phyloP scores from a whole-genome alignment of 2,797 vertebrate genomes.

The Lateolabrax maculatus region DNA sequence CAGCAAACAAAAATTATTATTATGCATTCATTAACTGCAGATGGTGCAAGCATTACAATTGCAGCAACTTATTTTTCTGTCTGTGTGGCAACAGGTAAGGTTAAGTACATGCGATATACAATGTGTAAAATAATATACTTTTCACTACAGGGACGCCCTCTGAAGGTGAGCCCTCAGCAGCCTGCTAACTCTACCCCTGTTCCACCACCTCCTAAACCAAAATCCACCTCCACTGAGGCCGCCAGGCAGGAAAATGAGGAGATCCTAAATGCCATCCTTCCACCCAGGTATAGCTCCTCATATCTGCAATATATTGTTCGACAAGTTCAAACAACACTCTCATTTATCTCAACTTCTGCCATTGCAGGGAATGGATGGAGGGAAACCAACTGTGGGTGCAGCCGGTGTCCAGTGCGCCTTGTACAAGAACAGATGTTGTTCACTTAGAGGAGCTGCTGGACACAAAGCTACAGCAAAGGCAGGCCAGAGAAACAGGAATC shows the following conservation, averaged over 20 bases:
- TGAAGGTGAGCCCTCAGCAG: constrained; percentile 82
- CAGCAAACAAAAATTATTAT: too few species aligned
- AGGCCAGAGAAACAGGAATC: constrained; percentile 93
- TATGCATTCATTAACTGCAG: too few species aligned
- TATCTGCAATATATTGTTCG: background rate
- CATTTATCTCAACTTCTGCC: background rate
- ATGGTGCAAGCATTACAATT: too few species aligned
- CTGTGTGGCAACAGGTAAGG: background rate
- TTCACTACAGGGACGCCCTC: constrained; percentile 79
- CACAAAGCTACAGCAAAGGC: constrained; percentile 88
- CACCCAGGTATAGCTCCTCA: constrained; percentile 87
- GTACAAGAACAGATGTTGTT: constrained; percentile 91
- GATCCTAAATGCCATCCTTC: constrained; percentile 91
- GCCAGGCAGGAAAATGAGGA: constrained; percentile 87
- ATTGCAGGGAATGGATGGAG: constrained; percentile 90
- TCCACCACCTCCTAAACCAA: constrained; percentile 86
- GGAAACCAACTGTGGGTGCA: constrained; percentile 92
- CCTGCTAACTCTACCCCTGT: constrained; percentile 68
- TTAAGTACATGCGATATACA: background rate
- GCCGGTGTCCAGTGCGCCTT: constrained; percentile 91
- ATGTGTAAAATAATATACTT: background rate
- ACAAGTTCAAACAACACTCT: background rate
- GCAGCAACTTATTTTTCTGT: too few species aligned
- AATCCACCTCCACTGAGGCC: constrained; percentile 71
- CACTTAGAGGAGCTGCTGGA: constrained; percentile 91